A percentile compares a stretch with the other conserved stretches of the same genome.
phyloP scores from a whole-genome alignment of 2,797 vertebrate species.

The Molossus molossus region DNA sequence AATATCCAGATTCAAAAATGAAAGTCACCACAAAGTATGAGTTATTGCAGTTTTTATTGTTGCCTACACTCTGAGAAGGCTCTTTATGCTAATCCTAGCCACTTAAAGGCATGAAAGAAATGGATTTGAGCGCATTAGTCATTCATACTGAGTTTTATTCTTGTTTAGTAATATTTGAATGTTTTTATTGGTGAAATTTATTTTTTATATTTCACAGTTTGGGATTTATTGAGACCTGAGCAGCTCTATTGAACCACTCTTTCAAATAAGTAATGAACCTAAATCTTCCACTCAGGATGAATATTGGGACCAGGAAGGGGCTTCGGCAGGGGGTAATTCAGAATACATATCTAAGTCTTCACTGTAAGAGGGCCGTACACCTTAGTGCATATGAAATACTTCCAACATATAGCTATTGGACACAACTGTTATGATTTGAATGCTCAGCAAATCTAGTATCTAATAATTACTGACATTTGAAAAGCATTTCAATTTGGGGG shows the following conservation, averaged over 20 bases:
- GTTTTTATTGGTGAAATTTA: slow-evolving; percentile 76
- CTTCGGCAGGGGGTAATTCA: background rate
- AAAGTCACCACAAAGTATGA: slow-evolving; percentile 77
- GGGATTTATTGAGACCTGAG: slow-evolving; percentile 65
- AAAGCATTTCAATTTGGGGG: background rate
- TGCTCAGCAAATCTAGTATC: background rate
- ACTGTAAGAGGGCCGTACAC: background rate
- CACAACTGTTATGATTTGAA: background rate
- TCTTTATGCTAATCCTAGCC: slow-evolving; percentile 78
- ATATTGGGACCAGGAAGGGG: background rate
- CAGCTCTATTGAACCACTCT: slow-evolving; percentile 65
- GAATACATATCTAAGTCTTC: background rate
- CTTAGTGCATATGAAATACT: background rate
- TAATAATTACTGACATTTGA: background rate
- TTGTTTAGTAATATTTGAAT: slow-evolving; percentile 76
- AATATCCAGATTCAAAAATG: slow-evolving; percentile 79
- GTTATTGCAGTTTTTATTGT: slow-evolving; percentile 79
- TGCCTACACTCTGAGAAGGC: slow-evolving; percentile 64
- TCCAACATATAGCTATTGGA: background rate
- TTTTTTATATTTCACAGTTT: slow-evolving; percentile 70
- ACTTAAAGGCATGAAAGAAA: slow-evolving; percentile 75
- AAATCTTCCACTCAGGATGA: slow-evolving; percentile 52
- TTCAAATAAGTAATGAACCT: slow-evolving; percentile 59
- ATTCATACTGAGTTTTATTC: slow-evolving; percentile 76
- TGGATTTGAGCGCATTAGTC: slow-evolving; percentile 78